phyloP scores from a whole-genome alignment of 1,140 invertebrate genomes.

The Mizuhopecten yessoensis region DNA sequence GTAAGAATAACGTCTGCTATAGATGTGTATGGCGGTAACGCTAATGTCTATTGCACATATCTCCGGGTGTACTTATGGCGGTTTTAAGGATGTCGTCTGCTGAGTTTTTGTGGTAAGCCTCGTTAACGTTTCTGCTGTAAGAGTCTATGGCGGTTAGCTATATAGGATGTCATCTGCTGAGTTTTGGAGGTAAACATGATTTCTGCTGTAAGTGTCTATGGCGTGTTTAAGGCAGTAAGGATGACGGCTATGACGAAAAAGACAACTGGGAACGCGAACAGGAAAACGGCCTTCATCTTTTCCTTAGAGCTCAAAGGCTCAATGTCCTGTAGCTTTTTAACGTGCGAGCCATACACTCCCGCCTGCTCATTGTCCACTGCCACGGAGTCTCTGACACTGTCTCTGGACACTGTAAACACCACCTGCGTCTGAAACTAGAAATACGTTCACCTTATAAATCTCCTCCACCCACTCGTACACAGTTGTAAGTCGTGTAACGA shows the following conservation, averaged over 20 bases:
- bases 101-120: too few relatives aligned
- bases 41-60: too few relatives aligned
- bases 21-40: too few relatives aligned
- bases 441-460: too few relatives aligned
- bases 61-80: neutral
- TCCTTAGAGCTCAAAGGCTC: neutral
- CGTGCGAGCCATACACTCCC: neutral
- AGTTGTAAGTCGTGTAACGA: too few relatives aligned
- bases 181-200: too few relatives aligned
- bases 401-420: constrained; percentile 1
- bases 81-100: neutral
- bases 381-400: constrained; percentile 12
- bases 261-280: neutral
- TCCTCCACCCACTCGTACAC: too few relatives aligned
- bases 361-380: neutral
- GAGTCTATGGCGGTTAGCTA: too few relatives aligned
- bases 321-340: neutral
- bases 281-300: neutral
- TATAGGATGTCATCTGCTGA: too few relatives aligned
- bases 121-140: too few relatives aligned
- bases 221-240: neutral
- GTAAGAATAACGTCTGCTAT: too few relatives aligned
- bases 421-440: neutral
- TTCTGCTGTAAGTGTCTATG: neutral
- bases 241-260: neutral